Conservation (phyloP, 1,140 invertebrate species). For the Eufriesea mexicana region DNA sequence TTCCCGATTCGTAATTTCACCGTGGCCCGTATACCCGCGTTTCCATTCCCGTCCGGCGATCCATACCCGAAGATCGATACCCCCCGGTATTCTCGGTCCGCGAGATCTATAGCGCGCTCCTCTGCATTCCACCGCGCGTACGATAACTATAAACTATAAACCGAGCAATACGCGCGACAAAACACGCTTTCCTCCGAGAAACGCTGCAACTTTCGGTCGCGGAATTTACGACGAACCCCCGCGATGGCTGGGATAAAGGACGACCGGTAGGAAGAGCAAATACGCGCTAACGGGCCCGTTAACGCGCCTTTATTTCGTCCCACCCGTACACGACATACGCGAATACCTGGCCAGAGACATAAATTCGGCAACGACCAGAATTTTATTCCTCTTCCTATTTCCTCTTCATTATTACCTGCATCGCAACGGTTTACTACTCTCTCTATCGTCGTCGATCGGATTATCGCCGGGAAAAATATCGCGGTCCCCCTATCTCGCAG, state of each 20-base stretch:
- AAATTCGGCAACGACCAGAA: not conserved
- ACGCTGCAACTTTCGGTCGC: not conserved
- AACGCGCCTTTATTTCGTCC: too few relatives aligned
- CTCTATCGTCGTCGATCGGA: not conserved
- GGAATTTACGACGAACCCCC: not conserved
- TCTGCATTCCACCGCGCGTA: too few relatives aligned
- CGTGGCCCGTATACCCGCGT: not conserved
- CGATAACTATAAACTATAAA: too few relatives aligned
- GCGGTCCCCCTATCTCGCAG: not conserved
- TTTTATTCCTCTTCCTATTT: not conserved
- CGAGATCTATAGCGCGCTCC: too few relatives aligned
- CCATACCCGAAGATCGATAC: too few relatives aligned
- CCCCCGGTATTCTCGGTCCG: too few relatives aligned
- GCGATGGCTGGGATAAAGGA: not conserved
- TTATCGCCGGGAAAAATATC: not conserved
- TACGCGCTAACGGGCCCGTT: not conserved
- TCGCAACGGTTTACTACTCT: not conserved
- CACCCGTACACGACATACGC: too few relatives aligned
- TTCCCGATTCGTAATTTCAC: not conserved
- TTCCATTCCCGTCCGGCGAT: too few relatives aligned
- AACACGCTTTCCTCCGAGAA: too few relatives aligned
- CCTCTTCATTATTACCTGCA: not conserved
- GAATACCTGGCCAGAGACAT: too few relatives aligned
- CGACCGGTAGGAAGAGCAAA: not conserved
- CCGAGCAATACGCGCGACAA: not conserved